Evolutionary conservation across 2,113 vertebrate species (phyloP), one percentile per base, ranked within the genome.

Genomic region (Murina feae): DNA sequence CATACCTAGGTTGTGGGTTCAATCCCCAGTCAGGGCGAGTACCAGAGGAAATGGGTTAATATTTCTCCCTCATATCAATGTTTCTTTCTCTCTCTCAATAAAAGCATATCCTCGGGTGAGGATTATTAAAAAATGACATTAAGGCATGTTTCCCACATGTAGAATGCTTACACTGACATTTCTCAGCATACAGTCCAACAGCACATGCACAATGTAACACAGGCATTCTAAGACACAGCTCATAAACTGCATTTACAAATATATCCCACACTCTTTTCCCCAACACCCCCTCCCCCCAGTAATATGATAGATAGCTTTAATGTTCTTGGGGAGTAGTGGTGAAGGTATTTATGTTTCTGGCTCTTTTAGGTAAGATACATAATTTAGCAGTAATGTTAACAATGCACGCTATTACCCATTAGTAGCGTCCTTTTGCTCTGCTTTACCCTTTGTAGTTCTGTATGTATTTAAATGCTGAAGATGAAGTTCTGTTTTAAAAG

Each of bases 301-400:
- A 94, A 92, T 65, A 87, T 1, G 37, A 90, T 42, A 92, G 37
- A 90, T 42, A 92, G 42, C 60, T 71, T 90, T 55, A 42, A 4
- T 75, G 30, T 91, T 96, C 82, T 79, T 69, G 9, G 55, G 28
- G 79, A 89, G 55, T 35, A 90, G 78, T 53, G 49, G 37, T 71
- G 39, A 96, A 85, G 86, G 78, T 90, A 88, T 83, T 97, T 96
- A 68, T 37, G 25, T 75, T 91, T 89, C 86, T 96, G 85, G 76
- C 69, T 97, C 90, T 89, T 95, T 94, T 68, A 93, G 69, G 44
- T 25, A 91, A 83, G 69, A 97, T 91, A 95, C 74, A 95, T 93
- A 96, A 96, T 94, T 95, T 86, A 97, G 86, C 37, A 92, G 58
- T 86, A 96, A 95, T 80, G 79, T 92, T 94, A 96, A 96, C 90